phyloP scores from a whole-genome alignment of 1,140 invertebrate species.

The Coenobita brevimanus region DNA sequence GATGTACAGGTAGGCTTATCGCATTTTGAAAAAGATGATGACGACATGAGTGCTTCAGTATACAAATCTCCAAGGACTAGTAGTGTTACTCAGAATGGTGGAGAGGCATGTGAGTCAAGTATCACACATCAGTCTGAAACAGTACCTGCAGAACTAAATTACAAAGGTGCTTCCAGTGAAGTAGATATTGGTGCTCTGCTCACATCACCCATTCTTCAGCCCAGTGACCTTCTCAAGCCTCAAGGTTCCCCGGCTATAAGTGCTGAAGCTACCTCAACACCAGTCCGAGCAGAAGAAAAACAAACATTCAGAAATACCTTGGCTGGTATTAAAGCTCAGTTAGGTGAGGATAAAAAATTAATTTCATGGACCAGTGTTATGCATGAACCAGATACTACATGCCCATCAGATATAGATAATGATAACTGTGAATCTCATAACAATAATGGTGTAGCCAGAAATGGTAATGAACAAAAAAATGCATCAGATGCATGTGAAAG shows the following conservation, averaged over 20 bases:
- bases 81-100: not conserved
- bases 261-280: constrained; percentile 36
- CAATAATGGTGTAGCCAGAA: constrained; percentile 20
- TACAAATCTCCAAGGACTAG: constrained; percentile 20
- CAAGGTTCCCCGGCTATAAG: constrained; percentile 5
- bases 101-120: not conserved
- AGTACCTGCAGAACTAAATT: not conserved
- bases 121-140: not conserved
- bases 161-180: not conserved
- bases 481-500: not conserved
- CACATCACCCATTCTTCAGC: constrained; percentile 38
- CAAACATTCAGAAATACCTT: not conserved
- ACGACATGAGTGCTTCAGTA: constrained; percentile 9
- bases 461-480: constrained; percentile 33
- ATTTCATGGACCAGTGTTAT: not conserved
- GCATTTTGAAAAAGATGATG: constrained; percentile 29
- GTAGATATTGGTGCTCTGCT: constrained; percentile 15
- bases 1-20: too few relatives aligned
- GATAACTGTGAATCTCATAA: constrained; percentile 15
- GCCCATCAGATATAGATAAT: constrained; percentile 16
- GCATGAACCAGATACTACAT: not conserved
- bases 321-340: not conserved
- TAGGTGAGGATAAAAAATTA: constrained; percentile 22
- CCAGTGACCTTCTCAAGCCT: not conserved
- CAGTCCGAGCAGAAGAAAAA: not conserved